Evolutionary conservation across 2,797 vertebrate genomes (phyloP).

Genomic region (Acipenser ruthenus): DNA sequence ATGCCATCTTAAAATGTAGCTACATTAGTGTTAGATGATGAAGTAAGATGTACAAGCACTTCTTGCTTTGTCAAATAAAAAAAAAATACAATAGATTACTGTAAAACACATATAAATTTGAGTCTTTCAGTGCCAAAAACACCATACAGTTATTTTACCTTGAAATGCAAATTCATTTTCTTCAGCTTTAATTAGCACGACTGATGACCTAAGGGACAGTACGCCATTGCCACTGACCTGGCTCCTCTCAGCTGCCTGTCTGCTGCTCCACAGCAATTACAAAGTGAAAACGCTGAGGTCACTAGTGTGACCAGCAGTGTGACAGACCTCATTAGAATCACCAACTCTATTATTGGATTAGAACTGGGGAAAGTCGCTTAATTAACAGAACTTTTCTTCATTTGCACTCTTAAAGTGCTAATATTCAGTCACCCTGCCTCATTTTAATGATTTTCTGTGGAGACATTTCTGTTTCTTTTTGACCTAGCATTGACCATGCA

Average conservation of each 20-base stretch:
- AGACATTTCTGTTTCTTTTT: constrained; percentile 24
- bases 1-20: too few species aligned
- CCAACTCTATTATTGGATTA: constrained; percentile 49
- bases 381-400: constrained; percentile 54
- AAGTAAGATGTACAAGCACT: too few species aligned
- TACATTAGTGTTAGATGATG: too few species aligned
- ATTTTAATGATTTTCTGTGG: constrained; percentile 46
- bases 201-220: neutral
- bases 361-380: constrained; percentile 41
- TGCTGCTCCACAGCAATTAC: constrained; percentile 24
- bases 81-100: too few species aligned
- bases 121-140: too few species aligned
- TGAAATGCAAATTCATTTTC: too few species aligned
- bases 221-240: neutral
- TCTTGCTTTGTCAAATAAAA: too few species aligned
- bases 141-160: too few species aligned
- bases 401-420: constrained; percentile 43
- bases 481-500: constrained; percentile 15
- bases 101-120: too few species aligned
- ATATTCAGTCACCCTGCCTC: constrained; percentile 35
- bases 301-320: constrained; percentile 35
- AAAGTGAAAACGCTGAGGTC: constrained; percentile 30
- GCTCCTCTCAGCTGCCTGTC: constrained; percentile 9
- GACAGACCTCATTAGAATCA: constrained; percentile 37
- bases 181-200: constrained; percentile 4